Evolutionary conservation across 1,140 invertebrate species (phyloP).

Genomic region (Macrosteles quadrilineatus): DNA sequence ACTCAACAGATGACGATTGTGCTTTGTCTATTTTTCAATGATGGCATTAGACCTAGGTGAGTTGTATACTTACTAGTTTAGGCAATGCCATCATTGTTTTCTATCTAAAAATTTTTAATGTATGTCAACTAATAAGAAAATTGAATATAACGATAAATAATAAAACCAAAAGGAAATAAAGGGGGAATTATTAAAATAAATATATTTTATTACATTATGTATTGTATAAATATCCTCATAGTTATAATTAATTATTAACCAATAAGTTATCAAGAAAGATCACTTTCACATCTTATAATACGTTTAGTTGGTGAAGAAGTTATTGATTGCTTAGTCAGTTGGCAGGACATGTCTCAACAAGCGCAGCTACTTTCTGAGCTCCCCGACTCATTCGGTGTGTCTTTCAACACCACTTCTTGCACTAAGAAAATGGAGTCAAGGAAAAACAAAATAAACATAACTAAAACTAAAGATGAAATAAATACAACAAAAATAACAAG

Average conservation of each 20-base stretch:
- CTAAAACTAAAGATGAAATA: slow-evolving; percentile 46
- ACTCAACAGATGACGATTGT: too few species aligned
- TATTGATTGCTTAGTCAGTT: not conserved
- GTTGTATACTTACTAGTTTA: too few species aligned
- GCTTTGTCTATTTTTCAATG: too few species aligned
- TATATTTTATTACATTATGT: slow-evolving; percentile 14
- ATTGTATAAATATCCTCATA: slow-evolving; percentile 19
- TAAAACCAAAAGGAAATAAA: slow-evolving; percentile 5
- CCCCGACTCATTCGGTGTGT: slow-evolving; percentile 89
- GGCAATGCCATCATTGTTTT: too few species aligned
- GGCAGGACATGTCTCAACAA: slow-evolving; percentile 62
- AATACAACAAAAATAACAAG: slow-evolving; percentile 44
- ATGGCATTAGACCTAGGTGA: too few species aligned
- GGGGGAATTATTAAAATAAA: slow-evolving; percentile 20
- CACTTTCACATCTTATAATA: slow-evolving; percentile 1
- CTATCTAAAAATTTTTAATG: too few species aligned
- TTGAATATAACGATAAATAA: too few species aligned
- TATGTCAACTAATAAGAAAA: too few species aligned
- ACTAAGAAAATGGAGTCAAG: slow-evolving; percentile 70
- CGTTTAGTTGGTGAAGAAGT: too few species aligned
- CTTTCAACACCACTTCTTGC: slow-evolving; percentile 97
- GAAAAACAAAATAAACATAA: slow-evolving; percentile 60
- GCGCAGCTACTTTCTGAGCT: slow-evolving; percentile 89
- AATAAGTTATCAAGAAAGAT: slow-evolving; percentile 13
- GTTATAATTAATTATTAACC: slow-evolving; percentile 2